Percentiles rank a stretch among this genome's conserved stretches.
These are phyloP conservation scores for Caracal caracal DNA, from an alignment of 2,113 vertebrate genomes.

Conservation along the genomic window DNA sequence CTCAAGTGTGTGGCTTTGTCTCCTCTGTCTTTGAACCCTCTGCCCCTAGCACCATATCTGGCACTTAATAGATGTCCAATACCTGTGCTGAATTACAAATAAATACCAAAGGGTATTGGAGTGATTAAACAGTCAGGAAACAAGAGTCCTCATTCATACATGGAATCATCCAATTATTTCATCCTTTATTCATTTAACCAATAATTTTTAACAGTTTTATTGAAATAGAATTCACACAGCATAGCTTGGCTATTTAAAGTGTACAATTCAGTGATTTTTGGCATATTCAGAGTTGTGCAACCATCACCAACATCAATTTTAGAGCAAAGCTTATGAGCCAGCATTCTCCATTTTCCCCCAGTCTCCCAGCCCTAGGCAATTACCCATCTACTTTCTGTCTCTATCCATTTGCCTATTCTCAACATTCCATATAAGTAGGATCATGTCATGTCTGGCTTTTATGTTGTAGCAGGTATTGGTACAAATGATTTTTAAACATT, in stretches of 20 bases:
- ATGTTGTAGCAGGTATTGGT: neutral
- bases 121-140: neutral
- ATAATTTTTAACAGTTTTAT: neutral
- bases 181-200: conserved; percentile 19
- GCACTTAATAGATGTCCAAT: neutral
- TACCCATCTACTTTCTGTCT: neutral
- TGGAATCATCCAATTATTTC: neutral
- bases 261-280: neutral
- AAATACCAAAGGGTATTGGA: neutral
- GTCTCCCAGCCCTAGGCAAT: too few relatives aligned
- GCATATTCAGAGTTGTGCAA: neutral
- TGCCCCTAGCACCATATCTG: neutral
- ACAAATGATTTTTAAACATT: neutral
- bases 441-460: neutral
- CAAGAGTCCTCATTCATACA: neutral
- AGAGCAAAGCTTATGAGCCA: neutral
- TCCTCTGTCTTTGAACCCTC: neutral
- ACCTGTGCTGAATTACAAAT: conserved; percentile 4
- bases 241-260: neutral
- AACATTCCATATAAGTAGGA: neutral
- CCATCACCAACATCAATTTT: neutral
- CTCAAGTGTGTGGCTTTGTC: neutral
- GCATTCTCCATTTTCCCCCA: neutral
- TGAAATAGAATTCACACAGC: neutral
- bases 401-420: neutral